These are phyloP conservation scores for Propithecus perrieri DNA, from an alignment of 2,797 vertebrate genomes.

Conservation along the genomic window DNA sequence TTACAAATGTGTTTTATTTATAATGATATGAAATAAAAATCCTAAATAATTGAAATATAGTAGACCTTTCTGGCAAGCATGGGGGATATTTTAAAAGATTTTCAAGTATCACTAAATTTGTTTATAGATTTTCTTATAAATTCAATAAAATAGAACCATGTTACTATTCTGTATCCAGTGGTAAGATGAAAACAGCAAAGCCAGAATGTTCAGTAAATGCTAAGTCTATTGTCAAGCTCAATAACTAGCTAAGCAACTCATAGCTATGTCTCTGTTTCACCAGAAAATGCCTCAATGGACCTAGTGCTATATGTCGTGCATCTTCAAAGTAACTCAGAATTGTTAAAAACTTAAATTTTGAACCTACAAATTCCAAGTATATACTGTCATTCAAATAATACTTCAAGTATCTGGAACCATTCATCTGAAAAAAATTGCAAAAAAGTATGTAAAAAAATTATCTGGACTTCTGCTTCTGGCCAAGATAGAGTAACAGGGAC, in stretches of 20 bases:
- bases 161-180: not conserved
- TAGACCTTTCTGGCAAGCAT: not conserved
- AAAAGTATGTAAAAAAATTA: not conserved
- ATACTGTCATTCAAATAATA: not conserved
- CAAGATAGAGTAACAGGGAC: not conserved
- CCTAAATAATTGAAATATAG: conserved; percentile 42
- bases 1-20: conserved; percentile 40
- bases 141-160: not conserved
- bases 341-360: conserved; percentile 36
- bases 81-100: not conserved
- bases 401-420: not conserved
- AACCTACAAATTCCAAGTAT: not conserved
- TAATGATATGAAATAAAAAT: conserved; percentile 41
- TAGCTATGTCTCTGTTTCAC: not conserved
- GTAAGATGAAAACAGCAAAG: not conserved
- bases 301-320: not conserved
- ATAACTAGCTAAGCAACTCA: not conserved
- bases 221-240: not conserved
- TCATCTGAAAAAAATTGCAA: not conserved
- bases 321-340: conserved; percentile 31
- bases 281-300: not conserved
- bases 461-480: not conserved
- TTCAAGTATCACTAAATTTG: not conserved
- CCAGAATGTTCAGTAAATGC: not conserved
- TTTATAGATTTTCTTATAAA: conserved; percentile 9